Conservation (phyloP, 2,113 vertebrate genomes). For the Eupsittula cactorum region DNA sequence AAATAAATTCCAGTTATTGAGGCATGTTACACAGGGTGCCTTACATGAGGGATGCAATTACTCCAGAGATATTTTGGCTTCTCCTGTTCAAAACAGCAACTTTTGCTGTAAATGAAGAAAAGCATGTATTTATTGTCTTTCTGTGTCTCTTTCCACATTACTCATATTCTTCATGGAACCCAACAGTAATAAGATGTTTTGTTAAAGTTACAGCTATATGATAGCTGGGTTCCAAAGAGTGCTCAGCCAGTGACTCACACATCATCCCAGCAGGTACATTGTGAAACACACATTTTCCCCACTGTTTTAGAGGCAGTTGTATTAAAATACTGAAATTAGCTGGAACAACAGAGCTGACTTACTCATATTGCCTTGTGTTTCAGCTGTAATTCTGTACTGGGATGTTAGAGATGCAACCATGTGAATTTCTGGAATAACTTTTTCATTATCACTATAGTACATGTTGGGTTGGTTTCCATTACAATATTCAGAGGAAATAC, state of each 20-base stretch:
- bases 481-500: background rate
- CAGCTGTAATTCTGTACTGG: background rate
- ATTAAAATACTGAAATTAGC: constrained; percentile 28
- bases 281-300: background rate
- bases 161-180: constrained; percentile 9
- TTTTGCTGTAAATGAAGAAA: constrained; percentile 20
- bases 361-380: background rate
- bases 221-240: background rate
- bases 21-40: background rate
- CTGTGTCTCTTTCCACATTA: constrained; percentile 21
- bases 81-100: background rate
- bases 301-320: background rate
- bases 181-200: constrained; percentile 21
- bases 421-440: background rate
- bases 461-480: background rate
- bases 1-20: constrained; percentile 43
- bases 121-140: constrained; percentile 1
- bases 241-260: background rate
- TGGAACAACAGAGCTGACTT: background rate
- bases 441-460: background rate
- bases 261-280: constrained; percentile 2
- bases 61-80: background rate
- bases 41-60: background rate
- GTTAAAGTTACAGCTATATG: background rate
- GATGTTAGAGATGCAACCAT: background rate